Percentiles rank a stretch among this genome's conserved stretches.
phyloP scores from a whole-genome alignment of 1,140 invertebrate species.

The Cyclargus thomasi region DNA sequence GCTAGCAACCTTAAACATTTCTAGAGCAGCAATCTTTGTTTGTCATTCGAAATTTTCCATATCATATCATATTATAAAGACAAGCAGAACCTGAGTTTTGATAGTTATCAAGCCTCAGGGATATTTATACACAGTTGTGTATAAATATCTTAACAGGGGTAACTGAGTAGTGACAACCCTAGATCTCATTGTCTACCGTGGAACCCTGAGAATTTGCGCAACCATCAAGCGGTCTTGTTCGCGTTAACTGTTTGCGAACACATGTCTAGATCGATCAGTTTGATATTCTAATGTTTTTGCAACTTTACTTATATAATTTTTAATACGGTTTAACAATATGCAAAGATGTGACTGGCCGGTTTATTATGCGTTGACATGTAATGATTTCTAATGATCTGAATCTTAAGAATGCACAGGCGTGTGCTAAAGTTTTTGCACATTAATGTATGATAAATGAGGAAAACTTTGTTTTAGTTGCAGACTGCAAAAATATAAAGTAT shows the following conservation, averaged over 20 bases:
- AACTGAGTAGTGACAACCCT: not conserved
- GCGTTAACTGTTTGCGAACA: constrained; percentile 9
- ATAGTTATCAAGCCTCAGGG: no score
- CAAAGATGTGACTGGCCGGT: not conserved
- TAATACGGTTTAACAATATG: not conserved
- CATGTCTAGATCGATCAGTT: constrained; percentile 11
- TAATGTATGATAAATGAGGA: not conserved
- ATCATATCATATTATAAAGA: no score
- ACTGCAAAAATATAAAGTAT: no score
- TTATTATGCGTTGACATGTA: not conserved
- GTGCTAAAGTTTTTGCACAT: not conserved
- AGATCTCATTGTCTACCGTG: constrained; percentile 55
- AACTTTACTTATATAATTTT: constrained; percentile 7
- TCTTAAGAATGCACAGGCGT: not conserved
- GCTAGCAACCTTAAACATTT: no score
- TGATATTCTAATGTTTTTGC: constrained; percentile 10
- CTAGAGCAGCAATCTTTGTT: no score
- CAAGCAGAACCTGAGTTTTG: no score
- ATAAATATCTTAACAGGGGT: not conserved
- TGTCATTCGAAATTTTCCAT: no score
- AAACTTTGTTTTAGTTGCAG: not conserved
- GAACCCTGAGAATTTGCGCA: constrained; percentile 66
- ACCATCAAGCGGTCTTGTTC: constrained; percentile 42
- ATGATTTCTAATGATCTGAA: constrained; percentile 15
- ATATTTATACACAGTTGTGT: no score